Evolutionary conservation across 2,797 vertebrate genomes (phyloP).

Genomic region (Mycteria americana): DNA sequence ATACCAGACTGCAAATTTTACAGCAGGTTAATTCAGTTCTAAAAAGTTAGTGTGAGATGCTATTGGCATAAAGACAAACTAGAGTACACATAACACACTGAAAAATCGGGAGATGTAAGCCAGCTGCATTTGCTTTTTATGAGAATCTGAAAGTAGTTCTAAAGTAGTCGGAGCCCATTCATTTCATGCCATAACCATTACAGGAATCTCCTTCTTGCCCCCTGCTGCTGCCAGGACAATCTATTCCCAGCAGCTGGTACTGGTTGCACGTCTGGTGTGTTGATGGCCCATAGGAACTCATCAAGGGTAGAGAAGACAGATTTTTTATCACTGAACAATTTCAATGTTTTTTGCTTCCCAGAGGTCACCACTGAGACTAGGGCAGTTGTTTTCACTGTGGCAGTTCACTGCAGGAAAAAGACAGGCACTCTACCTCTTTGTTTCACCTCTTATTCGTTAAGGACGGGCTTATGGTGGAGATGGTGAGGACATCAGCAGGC

Average conservation of each 20-base stretch:
- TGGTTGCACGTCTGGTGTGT: rapidly evolving
- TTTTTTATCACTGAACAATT: background rate
- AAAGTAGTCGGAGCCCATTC: background rate
- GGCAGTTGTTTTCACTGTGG: background rate
- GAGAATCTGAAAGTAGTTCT: background rate
- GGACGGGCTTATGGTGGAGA: background rate
- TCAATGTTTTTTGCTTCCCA: background rate
- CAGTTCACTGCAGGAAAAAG: background rate
- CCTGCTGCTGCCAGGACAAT: background rate
- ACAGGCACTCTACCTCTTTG: background rate
- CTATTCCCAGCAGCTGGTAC: background rate
- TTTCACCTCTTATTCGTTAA: background rate
- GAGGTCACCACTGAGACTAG: background rate
- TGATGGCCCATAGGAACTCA: background rate
- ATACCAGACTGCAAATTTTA: background rate
- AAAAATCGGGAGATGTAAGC: background rate
- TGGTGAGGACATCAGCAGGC: background rate
- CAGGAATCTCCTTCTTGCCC: background rate
- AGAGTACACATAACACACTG: background rate
- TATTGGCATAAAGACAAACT: background rate
- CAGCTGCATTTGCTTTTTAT: background rate
- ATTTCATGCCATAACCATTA: background rate
- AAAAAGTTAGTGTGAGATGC: background rate
- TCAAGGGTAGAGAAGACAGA: background rate
- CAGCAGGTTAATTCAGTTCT: background rate